Evolutionary conservation across 2,797 vertebrate genomes (phyloP).

Genomic region (Pelodytes ibericus): DNA sequence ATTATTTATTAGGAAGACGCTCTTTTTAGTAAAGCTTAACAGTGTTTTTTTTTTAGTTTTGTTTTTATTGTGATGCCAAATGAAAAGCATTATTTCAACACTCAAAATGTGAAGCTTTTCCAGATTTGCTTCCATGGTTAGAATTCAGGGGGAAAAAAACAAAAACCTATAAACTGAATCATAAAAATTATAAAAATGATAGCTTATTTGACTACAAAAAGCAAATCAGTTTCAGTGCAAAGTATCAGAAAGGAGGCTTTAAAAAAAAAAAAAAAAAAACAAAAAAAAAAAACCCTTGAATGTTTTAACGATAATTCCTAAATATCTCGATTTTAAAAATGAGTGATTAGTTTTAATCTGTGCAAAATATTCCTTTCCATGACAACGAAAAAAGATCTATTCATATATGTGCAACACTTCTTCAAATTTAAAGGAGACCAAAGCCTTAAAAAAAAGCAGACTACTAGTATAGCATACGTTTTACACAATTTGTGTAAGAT

Average conservation of each 20-base stretch:
- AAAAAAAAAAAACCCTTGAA: not conserved
- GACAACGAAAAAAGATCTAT: not conserved
- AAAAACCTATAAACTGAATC: constrained; percentile 16
- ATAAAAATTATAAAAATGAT: not conserved
- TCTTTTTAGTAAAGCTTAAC: constrained; percentile 35
- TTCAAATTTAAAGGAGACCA: not conserved
- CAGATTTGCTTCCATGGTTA: constrained; percentile 7
- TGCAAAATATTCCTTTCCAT: constrained; percentile 23
- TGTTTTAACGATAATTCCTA: too few species aligned
- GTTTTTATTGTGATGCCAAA: constrained; percentile 2
- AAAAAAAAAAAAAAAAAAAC: not conserved
- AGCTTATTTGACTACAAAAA: constrained; percentile 24
- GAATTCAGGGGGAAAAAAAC: not conserved
- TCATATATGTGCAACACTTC: constrained; percentile 18
- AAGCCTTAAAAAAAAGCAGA: not conserved
- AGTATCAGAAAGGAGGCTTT: constrained; percentile 21
- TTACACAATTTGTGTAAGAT: not conserved
- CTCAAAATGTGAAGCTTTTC: constrained; percentile 22
- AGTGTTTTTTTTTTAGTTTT: constrained; percentile 5
- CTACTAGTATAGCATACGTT: not conserved
- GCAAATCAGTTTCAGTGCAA: constrained; percentile 38
- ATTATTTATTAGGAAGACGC: constrained; percentile 50
- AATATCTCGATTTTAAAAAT: not conserved
- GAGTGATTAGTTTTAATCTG: not conserved
- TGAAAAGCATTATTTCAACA: constrained; percentile 5